phyloP scores from a whole-genome alignment of 30 jellyfish, hydroid and myxozoan genomes.

The Aurelia coerulea region DNA sequence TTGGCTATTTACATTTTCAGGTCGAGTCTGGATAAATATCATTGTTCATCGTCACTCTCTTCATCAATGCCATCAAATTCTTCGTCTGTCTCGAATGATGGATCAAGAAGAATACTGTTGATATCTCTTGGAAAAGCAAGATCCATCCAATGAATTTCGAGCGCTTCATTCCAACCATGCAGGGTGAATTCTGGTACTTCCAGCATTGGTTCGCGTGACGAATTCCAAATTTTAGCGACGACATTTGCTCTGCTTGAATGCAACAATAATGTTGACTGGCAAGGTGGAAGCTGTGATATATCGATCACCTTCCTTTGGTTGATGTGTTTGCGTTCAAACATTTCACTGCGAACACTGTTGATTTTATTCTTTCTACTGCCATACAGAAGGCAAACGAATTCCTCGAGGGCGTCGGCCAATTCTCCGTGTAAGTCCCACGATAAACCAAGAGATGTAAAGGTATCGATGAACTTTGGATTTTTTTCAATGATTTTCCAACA shows the following conservation, averaged over 20 bases:
- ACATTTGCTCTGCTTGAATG: too few species aligned
- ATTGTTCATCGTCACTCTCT: neutral
- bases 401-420: too few species aligned
- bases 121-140: slow-evolving; percentile 7
- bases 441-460: too few species aligned
- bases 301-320: neutral
- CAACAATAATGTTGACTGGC: too few species aligned
- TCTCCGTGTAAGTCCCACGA: too few species aligned
- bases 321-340: neutral
- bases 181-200: neutral
- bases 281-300: too few species aligned
- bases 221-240: too few species aligned
- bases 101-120: neutral
- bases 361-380: too few species aligned
- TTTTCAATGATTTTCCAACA: too few species aligned
- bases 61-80: neutral
- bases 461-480: too few species aligned
- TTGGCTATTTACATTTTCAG: neutral
- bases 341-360: too few species aligned
- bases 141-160: neutral
- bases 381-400: too few species aligned
- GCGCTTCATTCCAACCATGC: neutral
- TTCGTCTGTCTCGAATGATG: neutral
- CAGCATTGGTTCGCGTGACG: slow-evolving; percentile 7
- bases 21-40: neutral